Conservation (phyloP, 2,113 vertebrate species). For the Neotoma lepida region DNA sequence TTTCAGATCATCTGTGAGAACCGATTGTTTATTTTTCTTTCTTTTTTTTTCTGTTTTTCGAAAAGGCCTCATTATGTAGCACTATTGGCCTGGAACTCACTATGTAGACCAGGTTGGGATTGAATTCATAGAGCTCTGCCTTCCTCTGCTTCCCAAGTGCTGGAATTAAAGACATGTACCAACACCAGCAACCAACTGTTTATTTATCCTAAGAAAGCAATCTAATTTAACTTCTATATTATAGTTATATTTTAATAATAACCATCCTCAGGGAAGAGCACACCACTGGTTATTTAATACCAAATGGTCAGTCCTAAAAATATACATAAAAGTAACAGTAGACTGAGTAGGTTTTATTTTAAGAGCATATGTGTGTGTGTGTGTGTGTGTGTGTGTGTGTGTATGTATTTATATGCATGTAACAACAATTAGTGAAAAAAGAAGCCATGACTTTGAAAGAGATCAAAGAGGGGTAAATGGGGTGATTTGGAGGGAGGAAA, state of each 20-base stretch:
- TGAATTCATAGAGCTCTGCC: background rate
- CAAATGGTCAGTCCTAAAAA: background rate
- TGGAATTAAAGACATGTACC: background rate
- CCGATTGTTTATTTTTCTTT: background rate
- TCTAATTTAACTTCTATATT: background rate
- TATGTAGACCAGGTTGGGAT: background rate
- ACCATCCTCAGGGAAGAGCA: background rate
- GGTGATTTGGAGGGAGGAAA: background rate
- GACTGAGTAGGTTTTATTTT: background rate
- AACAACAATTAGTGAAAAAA: background rate
- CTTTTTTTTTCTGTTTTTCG: background rate
- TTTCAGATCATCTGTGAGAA: background rate
- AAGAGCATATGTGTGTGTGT: background rate
- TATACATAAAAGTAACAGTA: background rate
- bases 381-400: no score
- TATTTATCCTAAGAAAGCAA: slow-evolving; percentile 11
- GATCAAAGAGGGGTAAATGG: background rate
- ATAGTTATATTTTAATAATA: background rate
- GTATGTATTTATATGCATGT: background rate
- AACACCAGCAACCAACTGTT: background rate
- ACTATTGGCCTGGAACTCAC: background rate
- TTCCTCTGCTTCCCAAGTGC: background rate
- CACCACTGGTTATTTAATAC: background rate
- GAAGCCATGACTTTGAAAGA: background rate
- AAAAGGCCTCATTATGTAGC: background rate